Conservation (phyloP, 1,140 invertebrate species). For the Periplaneta americana region DNA sequence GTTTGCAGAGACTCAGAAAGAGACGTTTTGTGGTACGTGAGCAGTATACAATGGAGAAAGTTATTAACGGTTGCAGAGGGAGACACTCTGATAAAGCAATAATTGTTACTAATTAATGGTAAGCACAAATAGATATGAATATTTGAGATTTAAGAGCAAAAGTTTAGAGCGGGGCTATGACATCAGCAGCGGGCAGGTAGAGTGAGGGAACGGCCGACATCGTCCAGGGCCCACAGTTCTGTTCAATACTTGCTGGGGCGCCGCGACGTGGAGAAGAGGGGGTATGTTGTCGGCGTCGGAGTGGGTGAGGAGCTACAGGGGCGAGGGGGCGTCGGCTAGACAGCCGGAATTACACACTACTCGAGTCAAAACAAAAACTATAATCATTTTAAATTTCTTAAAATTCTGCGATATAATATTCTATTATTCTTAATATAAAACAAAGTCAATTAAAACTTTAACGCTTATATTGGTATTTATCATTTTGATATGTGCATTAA, state of each 20-base stretch:
- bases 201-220: too few relatives aligned
- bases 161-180: too few relatives aligned
- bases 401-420: background rate
- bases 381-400: background rate
- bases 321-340: background rate
- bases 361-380: background rate
- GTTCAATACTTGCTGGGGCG: slow-evolving; percentile 3
- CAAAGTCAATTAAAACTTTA: background rate
- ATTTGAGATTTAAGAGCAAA: too few relatives aligned
- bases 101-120: too few relatives aligned
- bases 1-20: too few relatives aligned
- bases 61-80: too few relatives aligned
- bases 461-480: background rate
- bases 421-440: background rate
- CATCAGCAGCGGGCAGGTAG: too few relatives aligned
- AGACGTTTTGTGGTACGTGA: too few relatives aligned
- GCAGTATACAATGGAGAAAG: too few relatives aligned
- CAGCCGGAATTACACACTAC: slow-evolving; percentile 1
- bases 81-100: too few relatives aligned
- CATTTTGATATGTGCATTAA: background rate
- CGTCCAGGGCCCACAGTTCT: background rate
- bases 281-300: background rate
- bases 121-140: too few relatives aligned
- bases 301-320: background rate
- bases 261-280: too few relatives aligned